Conservation (phyloP, 2,797 vertebrate genomes). For the Saxicola maurus region DNA sequence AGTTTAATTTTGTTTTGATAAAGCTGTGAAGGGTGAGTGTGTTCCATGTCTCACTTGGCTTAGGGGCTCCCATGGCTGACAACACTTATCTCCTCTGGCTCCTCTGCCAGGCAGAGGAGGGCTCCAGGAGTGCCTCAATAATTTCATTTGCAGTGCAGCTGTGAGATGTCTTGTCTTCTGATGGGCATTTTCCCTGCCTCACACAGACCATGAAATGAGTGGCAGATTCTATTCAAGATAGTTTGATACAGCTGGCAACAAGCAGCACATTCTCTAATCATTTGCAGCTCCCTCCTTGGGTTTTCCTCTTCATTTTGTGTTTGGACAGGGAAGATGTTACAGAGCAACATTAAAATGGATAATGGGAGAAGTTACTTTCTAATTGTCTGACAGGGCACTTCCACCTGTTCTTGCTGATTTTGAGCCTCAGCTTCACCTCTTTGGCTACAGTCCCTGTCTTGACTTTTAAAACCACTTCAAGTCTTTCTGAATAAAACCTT, state of each 20-base stretch:
- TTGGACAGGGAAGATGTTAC: neutral
- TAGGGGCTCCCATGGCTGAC: neutral
- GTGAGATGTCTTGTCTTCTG: neutral
- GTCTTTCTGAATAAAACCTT: neutral
- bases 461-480: neutral
- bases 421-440: neutral
- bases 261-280: neutral
- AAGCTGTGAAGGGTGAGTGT: neutral
- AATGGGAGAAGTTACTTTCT: neutral
- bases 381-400: neutral
- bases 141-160: neutral
- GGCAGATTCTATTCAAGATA: neutral
- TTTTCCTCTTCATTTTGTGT: neutral
- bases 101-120: neutral
- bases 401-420: neutral
- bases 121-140: neutral
- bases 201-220: neutral
- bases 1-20: neutral
- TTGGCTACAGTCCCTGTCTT: neutral
- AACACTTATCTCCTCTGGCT: neutral
- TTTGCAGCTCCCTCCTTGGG: neutral
- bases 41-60: neutral
- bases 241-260: neutral
- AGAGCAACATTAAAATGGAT: neutral
- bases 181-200: neutral